Conservation (phyloP, 2,113 vertebrate species). For the Podiceps cristatus region DNA sequence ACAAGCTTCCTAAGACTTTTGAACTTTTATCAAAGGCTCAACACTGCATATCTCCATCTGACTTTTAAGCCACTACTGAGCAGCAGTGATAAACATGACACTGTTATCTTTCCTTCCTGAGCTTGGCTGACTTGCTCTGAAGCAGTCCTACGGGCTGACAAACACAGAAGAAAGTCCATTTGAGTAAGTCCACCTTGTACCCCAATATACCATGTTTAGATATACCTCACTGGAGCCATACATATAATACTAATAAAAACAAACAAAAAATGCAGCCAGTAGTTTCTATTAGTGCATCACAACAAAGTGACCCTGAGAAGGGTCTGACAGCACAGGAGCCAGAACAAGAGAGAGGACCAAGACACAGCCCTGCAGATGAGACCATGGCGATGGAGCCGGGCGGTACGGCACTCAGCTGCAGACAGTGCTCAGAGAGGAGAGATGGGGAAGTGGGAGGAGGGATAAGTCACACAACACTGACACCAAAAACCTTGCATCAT, state of each 20-base stretch:
- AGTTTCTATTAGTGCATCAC: background rate
- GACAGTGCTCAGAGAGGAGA: background rate
- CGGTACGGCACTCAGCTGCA: background rate
- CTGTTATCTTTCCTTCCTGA: background rate
- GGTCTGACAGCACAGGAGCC: background rate
- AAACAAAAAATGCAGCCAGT: background rate
- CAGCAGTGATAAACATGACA: background rate
- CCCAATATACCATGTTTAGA: background rate
- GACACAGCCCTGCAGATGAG: background rate
- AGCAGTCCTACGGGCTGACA: background rate
- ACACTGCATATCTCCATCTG: background rate
- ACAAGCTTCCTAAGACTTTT: background rate
- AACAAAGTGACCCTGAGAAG: background rate
- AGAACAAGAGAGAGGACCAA: background rate
- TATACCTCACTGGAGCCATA: background rate
- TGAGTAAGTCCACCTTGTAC: background rate
- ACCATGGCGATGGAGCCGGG: background rate
- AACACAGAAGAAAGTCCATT: background rate
- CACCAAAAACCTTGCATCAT: background rate
- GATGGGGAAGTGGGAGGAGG: background rate
- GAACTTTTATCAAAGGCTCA: background rate
- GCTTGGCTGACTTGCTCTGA: background rate
- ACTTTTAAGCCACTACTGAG: background rate
- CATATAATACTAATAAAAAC: background rate
- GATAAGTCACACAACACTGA: background rate